Conservation (phyloP, 2,113 vertebrate species). For the Pachycephala philippinensis region DNA sequence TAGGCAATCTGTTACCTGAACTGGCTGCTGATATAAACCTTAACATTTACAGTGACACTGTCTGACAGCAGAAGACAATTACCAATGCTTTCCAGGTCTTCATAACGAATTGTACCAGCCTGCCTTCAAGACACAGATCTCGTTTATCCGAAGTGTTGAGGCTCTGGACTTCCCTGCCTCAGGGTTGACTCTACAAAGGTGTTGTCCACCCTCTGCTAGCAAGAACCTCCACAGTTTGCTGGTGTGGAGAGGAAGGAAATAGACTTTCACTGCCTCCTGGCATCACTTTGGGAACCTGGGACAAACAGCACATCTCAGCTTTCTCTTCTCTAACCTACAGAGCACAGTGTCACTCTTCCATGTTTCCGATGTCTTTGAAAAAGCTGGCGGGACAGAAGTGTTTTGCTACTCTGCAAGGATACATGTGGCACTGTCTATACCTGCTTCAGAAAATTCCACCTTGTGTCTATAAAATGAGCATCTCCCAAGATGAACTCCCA, state of each 20-base stretch:
- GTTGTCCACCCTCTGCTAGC: neutral
- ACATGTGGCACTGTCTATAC: neutral
- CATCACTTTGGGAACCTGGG: neutral
- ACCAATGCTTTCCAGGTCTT: neutral
- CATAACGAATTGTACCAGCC: neutral
- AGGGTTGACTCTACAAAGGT: neutral
- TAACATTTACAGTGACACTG: neutral
- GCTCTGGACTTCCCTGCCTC: neutral
- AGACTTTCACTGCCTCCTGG: neutral
- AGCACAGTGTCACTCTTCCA: neutral
- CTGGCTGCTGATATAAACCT: neutral
- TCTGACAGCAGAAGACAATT: neutral
- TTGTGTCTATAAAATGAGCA: slow-evolving; percentile 28
- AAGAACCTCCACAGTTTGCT: neutral
- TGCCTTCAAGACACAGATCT: neutral
- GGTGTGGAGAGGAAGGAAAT: neutral
- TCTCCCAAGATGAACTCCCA: slow-evolving; percentile 28
- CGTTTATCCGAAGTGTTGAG: neutral
- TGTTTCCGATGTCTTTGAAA: neutral
- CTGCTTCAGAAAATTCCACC: slow-evolving; percentile 37
- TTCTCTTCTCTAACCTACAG: neutral
- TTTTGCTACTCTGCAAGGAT: neutral
- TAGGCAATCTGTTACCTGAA: neutral
- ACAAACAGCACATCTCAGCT: neutral
- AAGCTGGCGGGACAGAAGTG: neutral